phyloP scores from a whole-genome alignment of 2,888 invertebrate species.

The Formica aserva region DNA sequence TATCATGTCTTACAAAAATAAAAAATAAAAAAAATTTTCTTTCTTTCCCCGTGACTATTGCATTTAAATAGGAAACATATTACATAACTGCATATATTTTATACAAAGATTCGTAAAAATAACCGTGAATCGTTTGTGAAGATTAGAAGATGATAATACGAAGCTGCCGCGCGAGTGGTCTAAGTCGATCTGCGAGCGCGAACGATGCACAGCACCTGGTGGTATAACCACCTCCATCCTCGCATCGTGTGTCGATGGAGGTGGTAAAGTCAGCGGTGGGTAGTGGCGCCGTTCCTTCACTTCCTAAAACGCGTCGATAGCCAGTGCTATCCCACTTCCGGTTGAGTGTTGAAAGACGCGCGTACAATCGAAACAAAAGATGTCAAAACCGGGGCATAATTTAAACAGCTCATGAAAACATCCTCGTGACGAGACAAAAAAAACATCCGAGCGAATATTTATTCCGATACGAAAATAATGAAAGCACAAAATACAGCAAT shows the following conservation, averaged over 20 bases:
- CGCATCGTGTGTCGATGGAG: constrained; percentile 55
- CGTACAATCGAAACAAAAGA: constrained; percentile 15
- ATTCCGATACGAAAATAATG: neutral
- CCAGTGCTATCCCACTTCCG: constrained; percentile 61
- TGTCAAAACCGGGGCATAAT: neutral
- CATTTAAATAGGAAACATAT: neutral
- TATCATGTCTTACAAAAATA: neutral
- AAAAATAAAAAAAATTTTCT: no score
- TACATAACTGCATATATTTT: neutral
- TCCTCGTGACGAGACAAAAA: neutral
- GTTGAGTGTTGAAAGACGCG: constrained; percentile 55
- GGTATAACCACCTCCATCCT: constrained; percentile 68
- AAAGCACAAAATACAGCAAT: neutral
- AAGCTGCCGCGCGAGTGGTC: constrained; percentile 72
- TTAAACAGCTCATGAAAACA: neutral
- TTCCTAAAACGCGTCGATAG: constrained; percentile 67
- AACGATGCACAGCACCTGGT: constrained; percentile 77
- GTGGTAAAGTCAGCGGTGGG: constrained; percentile 67
- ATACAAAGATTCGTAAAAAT: neutral
- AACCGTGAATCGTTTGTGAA: neutral
- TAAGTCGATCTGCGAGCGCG: constrained; percentile 77
- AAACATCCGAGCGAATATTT: neutral
- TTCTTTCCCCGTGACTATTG: neutral
- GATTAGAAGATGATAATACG: constrained; percentile 27
- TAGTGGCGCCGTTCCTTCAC: constrained; percentile 62